Evolutionary conservation across 2,888 invertebrate species (phyloP).

Genomic region (Spilosoma lubricipeda): DNA sequence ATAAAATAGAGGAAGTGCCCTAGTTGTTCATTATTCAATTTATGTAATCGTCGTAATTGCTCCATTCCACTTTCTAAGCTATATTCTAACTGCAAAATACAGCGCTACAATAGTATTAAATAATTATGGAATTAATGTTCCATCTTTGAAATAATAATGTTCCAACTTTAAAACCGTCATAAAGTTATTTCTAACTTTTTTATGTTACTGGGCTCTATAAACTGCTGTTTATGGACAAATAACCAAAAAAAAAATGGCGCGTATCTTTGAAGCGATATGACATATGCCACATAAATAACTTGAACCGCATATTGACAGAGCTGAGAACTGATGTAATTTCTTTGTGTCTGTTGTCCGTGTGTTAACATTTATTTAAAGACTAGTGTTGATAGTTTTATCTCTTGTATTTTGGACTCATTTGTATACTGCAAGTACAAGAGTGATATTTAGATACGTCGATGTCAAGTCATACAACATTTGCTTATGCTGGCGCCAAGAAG

Average conservation of each 20-base stretch:
- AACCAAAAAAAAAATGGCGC: neutral
- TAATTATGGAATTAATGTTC: constrained; percentile 8
- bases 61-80: constrained; percentile 38
- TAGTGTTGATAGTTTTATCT: neutral
- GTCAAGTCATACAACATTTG: neutral
- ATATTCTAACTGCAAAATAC: constrained; percentile 22
- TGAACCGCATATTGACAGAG: neutral
- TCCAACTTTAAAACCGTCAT: neutral
- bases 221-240: neutral
- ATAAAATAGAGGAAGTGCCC: constrained; percentile 39
- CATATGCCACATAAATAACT: neutral
- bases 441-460: neutral
- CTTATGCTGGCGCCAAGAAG: neutral
- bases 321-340: neutral
- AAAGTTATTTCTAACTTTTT: neutral
- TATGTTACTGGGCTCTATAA: neutral
- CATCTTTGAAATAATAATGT: neutral
- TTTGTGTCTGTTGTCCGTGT: neutral
- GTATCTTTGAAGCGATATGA: neutral
- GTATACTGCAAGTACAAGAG: neutral
- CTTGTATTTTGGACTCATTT: neutral
- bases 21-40: constrained; percentile 47
- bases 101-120: neutral
- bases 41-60: constrained; percentile 41
- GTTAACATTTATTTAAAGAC: neutral